phyloP scores from a whole-genome alignment of 2,113 vertebrate species.

The Trematocara unimaculatum region DNA sequence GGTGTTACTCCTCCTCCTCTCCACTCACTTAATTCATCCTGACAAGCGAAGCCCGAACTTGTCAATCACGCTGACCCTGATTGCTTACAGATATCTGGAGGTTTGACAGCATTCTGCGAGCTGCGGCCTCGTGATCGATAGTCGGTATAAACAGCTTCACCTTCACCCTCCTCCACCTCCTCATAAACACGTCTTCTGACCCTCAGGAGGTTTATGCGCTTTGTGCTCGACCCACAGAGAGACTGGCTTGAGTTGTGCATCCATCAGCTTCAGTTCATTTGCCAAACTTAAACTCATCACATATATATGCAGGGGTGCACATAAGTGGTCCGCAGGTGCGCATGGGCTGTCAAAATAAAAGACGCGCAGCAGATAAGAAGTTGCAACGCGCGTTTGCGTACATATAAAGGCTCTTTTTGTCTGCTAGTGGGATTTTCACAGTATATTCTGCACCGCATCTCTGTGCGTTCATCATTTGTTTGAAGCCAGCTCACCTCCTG shows the following conservation, averaged over 20 bases:
- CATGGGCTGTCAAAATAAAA: not conserved
- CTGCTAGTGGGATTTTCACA: rapidly evolving
- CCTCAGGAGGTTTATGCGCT: not conserved
- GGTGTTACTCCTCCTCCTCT: not conserved
- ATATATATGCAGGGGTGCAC: not conserved
- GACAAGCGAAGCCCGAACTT: slow-evolving; percentile 14
- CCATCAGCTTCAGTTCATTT: not conserved
- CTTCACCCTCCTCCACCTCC: not conserved
- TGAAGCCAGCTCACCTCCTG: not conserved
- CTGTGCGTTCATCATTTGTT: not conserved
- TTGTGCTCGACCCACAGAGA: not conserved
- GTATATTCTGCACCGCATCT: not conserved
- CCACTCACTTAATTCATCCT: slow-evolving; percentile 15
- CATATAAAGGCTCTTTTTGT: rapidly evolving
- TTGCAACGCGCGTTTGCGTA: not conserved
- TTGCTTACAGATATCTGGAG: slow-evolving; percentile 45
- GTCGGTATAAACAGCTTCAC: not conserved
- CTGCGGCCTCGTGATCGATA: not conserved
- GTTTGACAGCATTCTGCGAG: not conserved
- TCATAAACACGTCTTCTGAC: not conserved
- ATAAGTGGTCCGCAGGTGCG: not conserved
- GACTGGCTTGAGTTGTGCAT: not conserved
- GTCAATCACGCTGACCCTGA: slow-evolving; percentile 35
- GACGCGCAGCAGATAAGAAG: not conserved
- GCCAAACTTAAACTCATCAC: not conserved